These are phyloP conservation scores for Ichneumoninae sp. DNA, from an alignment of 2,888 invertebrate genomes.

Conservation along the genomic window DNA sequence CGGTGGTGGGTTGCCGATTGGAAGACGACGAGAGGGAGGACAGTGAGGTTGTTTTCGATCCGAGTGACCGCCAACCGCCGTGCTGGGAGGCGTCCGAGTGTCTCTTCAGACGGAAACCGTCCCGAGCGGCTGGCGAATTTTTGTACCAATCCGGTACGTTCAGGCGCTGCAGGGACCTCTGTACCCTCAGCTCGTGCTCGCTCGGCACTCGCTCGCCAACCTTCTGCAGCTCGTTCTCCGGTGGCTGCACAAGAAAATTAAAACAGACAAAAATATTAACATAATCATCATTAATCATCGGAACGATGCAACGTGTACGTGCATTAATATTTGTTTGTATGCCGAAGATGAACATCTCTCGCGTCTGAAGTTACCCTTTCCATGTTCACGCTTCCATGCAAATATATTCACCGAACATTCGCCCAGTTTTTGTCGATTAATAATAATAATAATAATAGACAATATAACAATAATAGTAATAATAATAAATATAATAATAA, in stretches of 20 bases:
- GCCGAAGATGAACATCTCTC: background rate
- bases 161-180: conserved; percentile 96
- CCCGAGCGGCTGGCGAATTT: conserved; percentile 90
- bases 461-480: background rate
- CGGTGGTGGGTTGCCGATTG: conserved; percentile 82
- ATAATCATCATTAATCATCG: conserved; percentile 2
- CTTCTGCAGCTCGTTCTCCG: conserved; percentile 97
- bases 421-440: too few relatives aligned
- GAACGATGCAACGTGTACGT: conserved; percentile 13
- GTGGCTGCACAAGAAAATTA: conserved; percentile 89
- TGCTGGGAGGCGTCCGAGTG: conserved; percentile 88
- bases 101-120: conserved; percentile 92
- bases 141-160: conserved; percentile 98
- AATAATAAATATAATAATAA: background rate
- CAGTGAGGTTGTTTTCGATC: conserved; percentile 94
- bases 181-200: conserved; percentile 96
- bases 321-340: conserved; percentile 29
- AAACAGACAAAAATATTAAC: conserved; percentile 23
- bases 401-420: conserved; percentile 14
- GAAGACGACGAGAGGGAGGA: conserved; percentile 87
- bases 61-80: conserved; percentile 88
- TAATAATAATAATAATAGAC: background rate
- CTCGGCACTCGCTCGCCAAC: conserved; percentile 93
- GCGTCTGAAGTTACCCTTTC: background rate
- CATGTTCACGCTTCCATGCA: background rate